Base-by-base conservation (phyloP, 1,140 invertebrate genomes). In the Babylonia areolata region DNA sequence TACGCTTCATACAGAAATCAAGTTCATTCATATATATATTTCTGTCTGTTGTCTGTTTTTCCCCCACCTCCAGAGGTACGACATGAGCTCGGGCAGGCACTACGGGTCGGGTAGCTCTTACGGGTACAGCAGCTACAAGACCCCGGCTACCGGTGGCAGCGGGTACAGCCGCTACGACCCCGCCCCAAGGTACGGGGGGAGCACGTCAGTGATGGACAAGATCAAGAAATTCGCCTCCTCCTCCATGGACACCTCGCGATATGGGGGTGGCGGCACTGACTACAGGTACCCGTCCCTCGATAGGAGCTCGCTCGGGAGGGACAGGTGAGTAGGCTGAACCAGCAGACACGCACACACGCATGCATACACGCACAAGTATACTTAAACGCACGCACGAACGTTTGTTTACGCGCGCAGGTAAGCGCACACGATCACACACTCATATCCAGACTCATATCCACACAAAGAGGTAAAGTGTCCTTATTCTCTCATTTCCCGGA, bases 231-330 rank as follows among this genome's bases (percentile, higher is more conserved):
- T 90, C 85, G 77, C 88, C 28, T 80, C 84, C 78, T 64, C 58
- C 5, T 2, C 58, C 58, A 86, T 81, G 51, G 86, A 86, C 15
- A 23, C 85, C 51, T 64, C 28, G 15, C 12, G 28, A 23, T 64
- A 64, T 23, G 86, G 80, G 87, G 84, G 79, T 77, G 58, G 58
- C 15, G 58, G 58, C 5, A 85, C 78, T 81, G 90, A 85, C 80
- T 88, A 90, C 88, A 87, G 85, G 80, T 90, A 87, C 64, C 90
- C 83, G 23, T 87, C 79, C 71, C 84, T 89, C 31, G 89, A 88
- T 54, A 84, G 88, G n/a, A 90, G 83, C 54, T 85, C 87, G 17
- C 35, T 85, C 2, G 87, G 89, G 20, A 88, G 85, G 64, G 91
- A 92, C 85, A 90, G 82, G 82, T 84, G 31, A 84, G 69, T 31